These are phyloP conservation scores for Lateolabrax maculatus DNA, from an alignment of 2,797 vertebrate genomes.

Conservation along the genomic window DNA sequence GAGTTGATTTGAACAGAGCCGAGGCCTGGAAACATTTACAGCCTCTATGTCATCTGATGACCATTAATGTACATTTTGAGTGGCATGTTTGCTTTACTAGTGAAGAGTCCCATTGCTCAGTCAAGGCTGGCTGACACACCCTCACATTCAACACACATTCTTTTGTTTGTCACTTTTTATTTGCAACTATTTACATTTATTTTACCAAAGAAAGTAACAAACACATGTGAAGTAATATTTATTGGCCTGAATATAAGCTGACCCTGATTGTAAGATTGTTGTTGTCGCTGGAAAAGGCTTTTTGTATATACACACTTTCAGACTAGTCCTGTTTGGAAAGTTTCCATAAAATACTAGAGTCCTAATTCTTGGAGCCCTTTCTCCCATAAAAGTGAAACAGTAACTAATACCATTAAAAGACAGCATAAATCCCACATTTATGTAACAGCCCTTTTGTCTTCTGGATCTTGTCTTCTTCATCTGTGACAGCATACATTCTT, in stretches of 20 bases:
- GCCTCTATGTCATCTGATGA: conserved; percentile 51
- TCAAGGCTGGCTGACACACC: neutral
- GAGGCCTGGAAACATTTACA: conserved; percentile 62
- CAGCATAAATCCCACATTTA: neutral
- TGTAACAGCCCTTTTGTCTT: neutral
- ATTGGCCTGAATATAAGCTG: too few relatives aligned
- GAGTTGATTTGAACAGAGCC: conserved; percentile 1
- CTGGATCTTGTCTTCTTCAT: too few relatives aligned
- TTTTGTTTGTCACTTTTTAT: neutral
- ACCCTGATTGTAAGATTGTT: too few relatives aligned
- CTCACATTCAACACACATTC: neutral
- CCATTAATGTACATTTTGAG: conserved; percentile 50
- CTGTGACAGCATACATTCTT: neutral
- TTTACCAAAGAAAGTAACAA: neutral
- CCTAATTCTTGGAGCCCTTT: neutral
- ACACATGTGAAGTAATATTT: neutral
- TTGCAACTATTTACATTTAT: neutral
- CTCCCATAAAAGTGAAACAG: neutral
- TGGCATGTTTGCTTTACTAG: conserved; percentile 60
- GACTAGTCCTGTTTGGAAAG: too few relatives aligned
- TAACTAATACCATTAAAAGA: neutral
- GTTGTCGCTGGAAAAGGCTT: too few relatives aligned
- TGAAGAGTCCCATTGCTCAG: conserved; percentile 25
- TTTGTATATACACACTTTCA: too few relatives aligned
- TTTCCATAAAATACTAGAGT: neutral